These are phyloP conservation scores for Odocoileus hemionus DNA, from an alignment of 2,113 vertebrate species.

Conservation along the genomic window DNA sequence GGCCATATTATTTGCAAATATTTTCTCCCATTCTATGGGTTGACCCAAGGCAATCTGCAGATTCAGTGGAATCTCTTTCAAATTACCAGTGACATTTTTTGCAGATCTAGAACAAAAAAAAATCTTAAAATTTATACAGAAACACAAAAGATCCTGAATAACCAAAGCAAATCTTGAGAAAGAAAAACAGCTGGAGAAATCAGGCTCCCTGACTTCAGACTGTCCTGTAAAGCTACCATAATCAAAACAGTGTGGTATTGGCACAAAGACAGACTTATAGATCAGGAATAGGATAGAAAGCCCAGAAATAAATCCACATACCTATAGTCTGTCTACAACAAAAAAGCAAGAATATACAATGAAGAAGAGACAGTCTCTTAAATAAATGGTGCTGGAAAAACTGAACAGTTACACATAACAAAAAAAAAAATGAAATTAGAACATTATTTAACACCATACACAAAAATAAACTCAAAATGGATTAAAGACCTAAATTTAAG, in stretches of 20 bases:
- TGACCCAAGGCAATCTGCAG: neutral
- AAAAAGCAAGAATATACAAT: neutral
- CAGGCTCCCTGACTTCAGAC: neutral
- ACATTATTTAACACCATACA: neutral
- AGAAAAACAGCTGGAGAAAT: neutral
- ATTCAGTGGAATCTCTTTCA: neutral
- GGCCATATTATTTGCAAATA: neutral
- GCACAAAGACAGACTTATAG: neutral
- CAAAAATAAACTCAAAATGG: neutral
- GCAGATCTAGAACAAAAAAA: neutral
- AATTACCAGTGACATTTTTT: neutral
- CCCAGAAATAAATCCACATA: neutral
- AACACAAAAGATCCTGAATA: neutral
- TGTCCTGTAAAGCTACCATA: neutral
- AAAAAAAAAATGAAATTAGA: neutral
- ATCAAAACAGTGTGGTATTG: neutral
- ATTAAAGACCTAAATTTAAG: neutral
- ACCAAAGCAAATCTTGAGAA: neutral
- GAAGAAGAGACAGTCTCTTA: neutral
- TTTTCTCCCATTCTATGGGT: neutral
- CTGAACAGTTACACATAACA: neutral
- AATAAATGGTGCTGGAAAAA: neutral
- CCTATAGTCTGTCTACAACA: neutral
- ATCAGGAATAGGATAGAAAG: neutral
- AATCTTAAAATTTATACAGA: neutral